These are phyloP conservation scores for Sinodicranocentrus sp. DNA, from an alignment of 2,888 invertebrate genomes.

Conservation along the genomic window DNA sequence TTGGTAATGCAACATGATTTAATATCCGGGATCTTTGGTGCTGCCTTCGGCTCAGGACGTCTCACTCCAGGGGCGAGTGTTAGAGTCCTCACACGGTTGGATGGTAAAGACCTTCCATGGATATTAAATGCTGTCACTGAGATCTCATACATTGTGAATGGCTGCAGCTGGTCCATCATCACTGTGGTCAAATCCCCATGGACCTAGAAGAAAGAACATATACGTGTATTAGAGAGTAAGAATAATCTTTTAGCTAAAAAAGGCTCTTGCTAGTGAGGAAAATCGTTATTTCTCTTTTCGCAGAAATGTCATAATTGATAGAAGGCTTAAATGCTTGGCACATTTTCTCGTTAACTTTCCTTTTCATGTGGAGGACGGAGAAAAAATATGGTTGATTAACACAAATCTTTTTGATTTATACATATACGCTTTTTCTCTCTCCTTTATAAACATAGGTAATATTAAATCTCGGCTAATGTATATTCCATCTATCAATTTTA, in stretches of 20 bases:
- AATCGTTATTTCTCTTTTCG: no score
- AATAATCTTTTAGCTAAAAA: no score
- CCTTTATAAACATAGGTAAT: no score
- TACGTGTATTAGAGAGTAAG: no score
- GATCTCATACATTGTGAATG: slow-evolving; percentile 91
- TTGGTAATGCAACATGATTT: slow-evolving; percentile 85
- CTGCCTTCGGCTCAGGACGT: slow-evolving; percentile 79
- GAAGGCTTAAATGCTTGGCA: no score
- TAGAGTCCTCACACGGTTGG: slow-evolving; percentile 85
- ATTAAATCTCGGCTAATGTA: slow-evolving; percentile 21
- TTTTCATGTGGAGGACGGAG: no score
- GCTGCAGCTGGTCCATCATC: slow-evolving; percentile 83
- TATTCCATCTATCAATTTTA: neutral
- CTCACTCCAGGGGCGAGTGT: slow-evolving; percentile 84
- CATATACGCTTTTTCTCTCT: no score
- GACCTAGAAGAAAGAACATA: slow-evolving; percentile 78
- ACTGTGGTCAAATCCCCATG: slow-evolving; percentile 82
- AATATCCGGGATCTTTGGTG: slow-evolving; percentile 87
- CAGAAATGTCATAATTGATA: no score
- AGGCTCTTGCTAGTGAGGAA: no score
- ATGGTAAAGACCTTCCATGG: slow-evolving; percentile 88
- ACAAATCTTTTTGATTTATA: no score
- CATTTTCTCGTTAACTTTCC: no score
- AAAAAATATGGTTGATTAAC: no score
- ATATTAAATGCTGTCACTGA: slow-evolving; percentile 86